These are phyloP conservation scores for Mastacembelus armatus DNA, from an alignment of 2,797 vertebrate species.

Conservation along the genomic window DNA sequence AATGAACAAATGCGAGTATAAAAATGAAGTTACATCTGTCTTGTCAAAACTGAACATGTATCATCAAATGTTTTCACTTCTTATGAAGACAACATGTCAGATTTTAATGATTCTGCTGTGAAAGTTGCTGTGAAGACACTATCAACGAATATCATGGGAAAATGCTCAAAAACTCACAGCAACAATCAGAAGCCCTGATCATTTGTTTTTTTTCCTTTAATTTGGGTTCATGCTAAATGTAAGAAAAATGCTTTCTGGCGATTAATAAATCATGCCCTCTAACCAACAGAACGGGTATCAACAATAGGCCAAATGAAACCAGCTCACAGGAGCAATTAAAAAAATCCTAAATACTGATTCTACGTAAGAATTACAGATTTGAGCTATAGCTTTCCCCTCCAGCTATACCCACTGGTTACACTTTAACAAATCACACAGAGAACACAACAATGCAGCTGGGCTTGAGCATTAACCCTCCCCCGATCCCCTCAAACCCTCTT, in stretches of 20 bases:
- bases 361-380: constrained; percentile 23
- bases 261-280: constrained; percentile 23
- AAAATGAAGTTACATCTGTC: background rate
- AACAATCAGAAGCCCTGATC: constrained; percentile 16
- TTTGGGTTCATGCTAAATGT: constrained; percentile 26
- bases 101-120: constrained; percentile 4
- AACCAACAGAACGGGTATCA: constrained; percentile 3
- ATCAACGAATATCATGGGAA: constrained; percentile 1
- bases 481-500: constrained; percentile 55
- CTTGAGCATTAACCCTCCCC: constrained; percentile 43
- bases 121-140: constrained; percentile 25
- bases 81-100: background rate
- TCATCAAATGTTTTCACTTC: constrained; percentile 10
- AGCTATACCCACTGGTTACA: constrained; percentile 39
- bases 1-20: background rate
- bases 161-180: constrained; percentile 12
- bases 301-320: constrained; percentile 28
- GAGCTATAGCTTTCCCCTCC: constrained; percentile 11
- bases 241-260: constrained; percentile 31
- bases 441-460: constrained; percentile 46
- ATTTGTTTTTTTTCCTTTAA: constrained; percentile 41
- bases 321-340: constrained; percentile 22
- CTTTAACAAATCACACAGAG: constrained; percentile 54
- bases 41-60: background rate
- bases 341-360: constrained; percentile 39